Evolutionary conservation across 1,140 invertebrate species (phyloP).

Genomic region (Hesperophylax magnus): DNA sequence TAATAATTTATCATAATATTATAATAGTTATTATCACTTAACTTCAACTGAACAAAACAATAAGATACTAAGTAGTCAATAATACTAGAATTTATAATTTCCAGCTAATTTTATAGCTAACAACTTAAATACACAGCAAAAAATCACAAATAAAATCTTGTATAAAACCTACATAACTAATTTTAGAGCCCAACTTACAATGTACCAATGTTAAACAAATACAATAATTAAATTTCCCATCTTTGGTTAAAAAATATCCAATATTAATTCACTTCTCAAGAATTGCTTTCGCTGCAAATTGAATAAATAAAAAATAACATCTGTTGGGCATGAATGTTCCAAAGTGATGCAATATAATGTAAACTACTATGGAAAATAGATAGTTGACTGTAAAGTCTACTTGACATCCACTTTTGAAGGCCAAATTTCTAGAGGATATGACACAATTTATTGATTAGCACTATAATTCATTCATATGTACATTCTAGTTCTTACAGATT

Average conservation of each 20-base stretch:
- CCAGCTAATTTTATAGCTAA: slow-evolving; percentile 13
- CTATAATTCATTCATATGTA: too few relatives aligned
- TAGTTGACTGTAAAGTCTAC: too few relatives aligned
- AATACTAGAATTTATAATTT: slow-evolving; percentile 19
- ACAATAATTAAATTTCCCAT: slow-evolving; percentile 17
- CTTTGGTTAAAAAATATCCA: slow-evolving; percentile 29
- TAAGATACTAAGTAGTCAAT: background rate
- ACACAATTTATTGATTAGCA: too few relatives aligned
- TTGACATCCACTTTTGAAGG: too few relatives aligned
- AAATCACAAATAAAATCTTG: slow-evolving; percentile 35
- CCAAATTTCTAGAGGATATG: too few relatives aligned
- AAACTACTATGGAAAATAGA: too few relatives aligned
- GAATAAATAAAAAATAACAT: too few relatives aligned
- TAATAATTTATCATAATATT: background rate
- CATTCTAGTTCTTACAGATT: too few relatives aligned
- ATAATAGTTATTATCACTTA: slow-evolving; percentile 9
- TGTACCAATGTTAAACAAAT: background rate
- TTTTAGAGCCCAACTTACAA: background rate
- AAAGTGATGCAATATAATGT: too few relatives aligned
- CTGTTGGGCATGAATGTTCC: too few relatives aligned
- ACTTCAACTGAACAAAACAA: slow-evolving; percentile 3
- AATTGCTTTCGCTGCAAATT: too few relatives aligned
- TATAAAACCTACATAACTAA: slow-evolving; percentile 22
- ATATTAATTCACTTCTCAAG: too few relatives aligned
- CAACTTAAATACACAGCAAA: slow-evolving; percentile 25